Evolutionary conservation across 2,888 invertebrate genomes (phyloP).

Genomic region (Tromatobia lineatoria): DNA sequence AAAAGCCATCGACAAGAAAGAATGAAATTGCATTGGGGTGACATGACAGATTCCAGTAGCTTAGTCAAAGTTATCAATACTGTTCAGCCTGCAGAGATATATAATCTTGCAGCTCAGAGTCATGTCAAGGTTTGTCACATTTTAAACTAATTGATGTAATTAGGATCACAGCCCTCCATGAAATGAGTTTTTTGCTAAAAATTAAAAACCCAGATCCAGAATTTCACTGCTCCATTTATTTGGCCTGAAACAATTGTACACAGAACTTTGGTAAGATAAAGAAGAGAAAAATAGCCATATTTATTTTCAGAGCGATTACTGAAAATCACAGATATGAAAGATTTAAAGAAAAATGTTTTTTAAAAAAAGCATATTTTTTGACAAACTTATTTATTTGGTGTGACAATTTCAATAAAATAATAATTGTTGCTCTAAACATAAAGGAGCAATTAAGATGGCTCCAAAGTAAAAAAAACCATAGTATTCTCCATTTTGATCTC

Average conservation of each 20-base stretch:
- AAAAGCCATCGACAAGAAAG: constrained; percentile 94
- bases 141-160: neutral
- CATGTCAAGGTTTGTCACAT: constrained; percentile 94
- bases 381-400: too few species aligned
- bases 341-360: neutral
- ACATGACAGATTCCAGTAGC: constrained; percentile 99
- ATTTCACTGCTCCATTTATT: too few species aligned
- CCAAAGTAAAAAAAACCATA: too few species aligned
- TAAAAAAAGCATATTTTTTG: neutral
- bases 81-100: constrained; percentile 96
- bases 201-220: too few species aligned
- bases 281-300: neutral
- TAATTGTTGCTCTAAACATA: too few species aligned
- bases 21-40: constrained; percentile 99
- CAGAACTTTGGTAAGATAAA: neutral
- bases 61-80: constrained; percentile 93
- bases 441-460: too few species aligned
- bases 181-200: neutral
- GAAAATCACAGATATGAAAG: neutral
- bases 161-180: neutral
- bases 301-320: neutral
- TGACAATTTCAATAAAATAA: too few species aligned
- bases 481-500: too few species aligned
- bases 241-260: neutral
- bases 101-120: constrained; percentile 99